Evolutionary conservation across 1,140 invertebrate species (phyloP).

Genomic region (Drosophila sproati): DNA sequence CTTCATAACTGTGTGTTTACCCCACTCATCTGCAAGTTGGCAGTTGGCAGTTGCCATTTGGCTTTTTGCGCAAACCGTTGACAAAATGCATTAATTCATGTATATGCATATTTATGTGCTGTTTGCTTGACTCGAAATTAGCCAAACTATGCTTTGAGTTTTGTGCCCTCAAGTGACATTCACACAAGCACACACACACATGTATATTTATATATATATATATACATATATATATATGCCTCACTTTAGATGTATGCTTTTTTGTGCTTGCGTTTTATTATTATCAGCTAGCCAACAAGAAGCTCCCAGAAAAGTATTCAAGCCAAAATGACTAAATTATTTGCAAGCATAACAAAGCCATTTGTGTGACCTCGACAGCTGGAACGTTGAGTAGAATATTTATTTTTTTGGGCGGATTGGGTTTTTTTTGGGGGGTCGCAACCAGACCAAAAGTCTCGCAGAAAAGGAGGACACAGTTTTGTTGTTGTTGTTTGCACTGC

Average conservation of each 20-base stretch:
- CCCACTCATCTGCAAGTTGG: conserved; percentile 8
- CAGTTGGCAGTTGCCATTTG: conserved; percentile 42
- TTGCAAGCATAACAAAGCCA: conserved; percentile 55
- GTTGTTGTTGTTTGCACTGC: neutral
- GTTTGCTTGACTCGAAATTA: conserved; percentile 60
- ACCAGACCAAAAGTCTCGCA: conserved; percentile 12
- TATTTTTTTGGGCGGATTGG: no score
- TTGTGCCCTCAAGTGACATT: conserved; percentile 7
- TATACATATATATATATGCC: neutral
- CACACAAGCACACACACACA: neutral
- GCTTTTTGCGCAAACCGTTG: conserved; percentile 52
- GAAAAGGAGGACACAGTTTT: conserved; percentile 21
- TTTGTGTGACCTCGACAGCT: conserved; percentile 15
- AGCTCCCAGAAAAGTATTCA: conserved; percentile 25
- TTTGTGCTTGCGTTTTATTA: conserved; percentile 27
- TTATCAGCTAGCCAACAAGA: conserved; percentile 36
- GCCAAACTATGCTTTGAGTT: conserved; percentile 27
- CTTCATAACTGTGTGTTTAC: conserved; percentile 18
- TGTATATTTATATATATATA: neutral
- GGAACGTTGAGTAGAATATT: no score
- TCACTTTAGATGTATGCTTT: neutral
- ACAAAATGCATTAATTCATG: conserved; percentile 68
- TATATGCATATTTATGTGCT: conserved; percentile 65
- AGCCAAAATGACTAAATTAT: conserved; percentile 66
- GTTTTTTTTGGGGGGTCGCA: neutral